Base-by-base conservation (phyloP, 2,797 vertebrate species). In the Takifugu rubripes region DNA sequence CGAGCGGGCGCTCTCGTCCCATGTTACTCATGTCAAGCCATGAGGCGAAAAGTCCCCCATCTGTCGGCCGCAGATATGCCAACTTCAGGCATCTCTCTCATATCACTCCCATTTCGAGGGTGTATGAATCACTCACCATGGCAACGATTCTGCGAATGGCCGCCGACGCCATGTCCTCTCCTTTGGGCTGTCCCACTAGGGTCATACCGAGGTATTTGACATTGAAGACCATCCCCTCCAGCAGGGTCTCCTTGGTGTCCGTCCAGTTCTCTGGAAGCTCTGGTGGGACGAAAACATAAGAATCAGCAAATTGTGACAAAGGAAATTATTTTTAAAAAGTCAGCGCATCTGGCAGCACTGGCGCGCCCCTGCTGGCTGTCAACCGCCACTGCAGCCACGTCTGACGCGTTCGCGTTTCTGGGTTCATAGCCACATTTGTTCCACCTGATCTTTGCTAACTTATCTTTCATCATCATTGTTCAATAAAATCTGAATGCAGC, bases 151-250 rank as follows among this genome's bases (percentile, higher is more conserved):
- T 91, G 51, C 85, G 92, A 72, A 97, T 95, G 67, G 95, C 95
- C 0, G 92, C 91, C 0, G 93, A 90, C 1, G 95, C 94, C 94
- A 96, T 96, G 74, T 94, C 94, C 72, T 96, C 95, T 73, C 95
- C 95, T 88, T 95, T 95, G 48, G 94, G 94, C 65, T 94, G 93
- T 36, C 93, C 94, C 49, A 97, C 95, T 76, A 96, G 82, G 0
- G 94, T 97, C 94, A 96, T 95, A n/a, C 95, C 95, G 65, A 97
- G 83, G 71, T 95, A 96, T 69, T 96, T 96, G 16, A 97, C 88
- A 0, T 93, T 92, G 73, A 97, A 97, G 69, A 90, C 91, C 91
- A 95, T 93, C 31, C 94, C 94, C 64, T 95, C 94, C 68, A 94
- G 84, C 47, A 96, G 87, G 0, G 93, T 94, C 81, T 97, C 94